These are phyloP conservation scores for Aythya baeri DNA, from an alignment of 2,113 vertebrate species.

Conservation along the genomic window DNA sequence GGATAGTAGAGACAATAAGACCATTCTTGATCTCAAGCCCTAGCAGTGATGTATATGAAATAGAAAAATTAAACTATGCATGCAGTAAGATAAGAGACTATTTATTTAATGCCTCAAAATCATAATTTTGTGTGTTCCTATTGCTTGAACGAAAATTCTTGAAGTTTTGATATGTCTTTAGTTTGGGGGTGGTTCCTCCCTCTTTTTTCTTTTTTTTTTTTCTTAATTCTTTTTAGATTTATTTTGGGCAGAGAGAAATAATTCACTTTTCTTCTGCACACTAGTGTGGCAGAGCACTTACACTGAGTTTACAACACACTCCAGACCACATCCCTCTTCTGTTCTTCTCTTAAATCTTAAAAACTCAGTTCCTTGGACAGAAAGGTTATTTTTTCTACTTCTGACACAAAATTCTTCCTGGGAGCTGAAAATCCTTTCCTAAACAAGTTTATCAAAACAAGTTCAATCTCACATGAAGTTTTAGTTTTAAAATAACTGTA, in stretches of 20 bases:
- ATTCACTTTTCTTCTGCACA: neutral
- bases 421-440: neutral
- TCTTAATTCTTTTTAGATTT: neutral
- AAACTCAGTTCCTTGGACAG: neutral
- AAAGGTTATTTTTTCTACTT: neutral
- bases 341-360: neutral
- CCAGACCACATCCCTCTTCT: neutral
- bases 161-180: neutral
- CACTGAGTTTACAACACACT: neutral
- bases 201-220: too few species aligned
- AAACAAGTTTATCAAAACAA: neutral
- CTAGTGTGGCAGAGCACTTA: neutral
- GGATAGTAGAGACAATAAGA: neutral
- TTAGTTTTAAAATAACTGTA: neutral
- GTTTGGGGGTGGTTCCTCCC: too few species aligned
- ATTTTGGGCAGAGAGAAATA: neutral
- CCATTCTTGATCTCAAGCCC: neutral
- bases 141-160: neutral
- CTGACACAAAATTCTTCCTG: neutral
- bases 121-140: neutral
- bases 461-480: neutral
- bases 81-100: rapidly evolving
- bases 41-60: neutral
- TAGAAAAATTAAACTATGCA: neutral
- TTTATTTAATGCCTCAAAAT: neutral